Evolutionary conservation across 2,797 vertebrate species (phyloP), one percentile per base, ranked within the genome.

Genomic region (Phyllotis vaccarum): DNA sequence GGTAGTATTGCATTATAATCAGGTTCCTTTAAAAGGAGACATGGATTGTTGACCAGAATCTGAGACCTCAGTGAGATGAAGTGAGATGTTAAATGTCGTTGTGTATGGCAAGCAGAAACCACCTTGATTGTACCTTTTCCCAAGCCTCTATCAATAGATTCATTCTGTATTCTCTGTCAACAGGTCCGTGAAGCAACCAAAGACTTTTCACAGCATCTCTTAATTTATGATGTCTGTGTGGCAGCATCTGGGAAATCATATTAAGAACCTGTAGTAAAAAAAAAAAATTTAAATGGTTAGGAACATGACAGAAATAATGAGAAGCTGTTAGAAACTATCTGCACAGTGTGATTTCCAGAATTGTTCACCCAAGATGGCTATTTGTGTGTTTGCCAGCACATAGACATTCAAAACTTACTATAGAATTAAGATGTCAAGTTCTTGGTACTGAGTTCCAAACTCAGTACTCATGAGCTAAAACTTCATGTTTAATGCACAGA

Each of bases 321-420:
- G 80, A 94, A 87, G 87, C 34, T 72, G 11, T 56, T 93, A 56
- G 54, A 81, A 81, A 91, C 9, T 54, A 91, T 13, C 24, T n/a
- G 6, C 1, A 27, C 60, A 58, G 3, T 97, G n/a, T 89, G 64
- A 66, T 49, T 49, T 89, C 22, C 10, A 78, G n/a, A 34, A 34
- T 34, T 16, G 6, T 29, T 88, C 60, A 54, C 88, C 52, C 19
- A n/a, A 5, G 10, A 27, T 40, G 64, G 27, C 54, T 66, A 54
- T 86, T 34, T 43, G 52, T 22, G 19, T 89, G 24, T 76, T 91
- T 62, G 68, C 54, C 7, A 62, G n/a, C 54, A 54, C 22, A 31
- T 37, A 40, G 31, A 49, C 72, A 34, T 22, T 82, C 46, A 43
- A 27, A 24, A 2, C 19, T 78, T 46, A 68, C 64, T 66, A 11